These are phyloP conservation scores for Drosophila niveifrons DNA, from an alignment of 2,888 invertebrate species.

Conservation along the genomic window DNA sequence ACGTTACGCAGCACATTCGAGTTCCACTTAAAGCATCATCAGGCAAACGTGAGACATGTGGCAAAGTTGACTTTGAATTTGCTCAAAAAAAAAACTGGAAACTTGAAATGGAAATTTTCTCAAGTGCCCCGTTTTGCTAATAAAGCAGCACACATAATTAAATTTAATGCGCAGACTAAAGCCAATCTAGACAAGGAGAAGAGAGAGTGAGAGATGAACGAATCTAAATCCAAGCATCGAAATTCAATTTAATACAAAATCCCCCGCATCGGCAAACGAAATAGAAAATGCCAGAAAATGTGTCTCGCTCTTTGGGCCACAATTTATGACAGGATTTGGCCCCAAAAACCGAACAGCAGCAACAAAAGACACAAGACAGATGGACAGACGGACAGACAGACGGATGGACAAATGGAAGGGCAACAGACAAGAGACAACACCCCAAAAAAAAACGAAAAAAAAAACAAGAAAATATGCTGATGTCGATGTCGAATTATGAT, in stretches of 20 bases:
- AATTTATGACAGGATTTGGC: conserved; percentile 78
- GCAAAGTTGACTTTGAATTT: conserved; percentile 21
- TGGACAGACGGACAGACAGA: not conserved
- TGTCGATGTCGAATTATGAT: conserved; percentile 81
- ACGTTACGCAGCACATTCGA: conserved; percentile 73
- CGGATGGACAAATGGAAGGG: not conserved
- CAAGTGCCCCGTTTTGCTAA: conserved; percentile 50
- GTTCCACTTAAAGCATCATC: conserved; percentile 72
- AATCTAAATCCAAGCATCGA: conserved; percentile 70
- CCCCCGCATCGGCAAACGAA: conserved; percentile 68
- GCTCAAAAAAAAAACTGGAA: conserved; percentile 12
- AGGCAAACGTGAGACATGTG: not conserved
- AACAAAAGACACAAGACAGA: conserved; percentile 4
- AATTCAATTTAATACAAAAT: conserved; percentile 80
- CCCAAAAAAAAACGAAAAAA: conserved; percentile 36
- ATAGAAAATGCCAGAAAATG: conserved; percentile 75
- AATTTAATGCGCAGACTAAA: conserved; percentile 68
- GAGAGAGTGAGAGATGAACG: not conserved
- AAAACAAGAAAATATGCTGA: conserved; percentile 70
- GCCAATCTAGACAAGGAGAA: conserved; percentile 25
- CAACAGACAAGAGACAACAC: conserved; percentile 59
- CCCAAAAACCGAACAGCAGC: conserved; percentile 34
- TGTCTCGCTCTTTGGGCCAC: conserved; percentile 59
- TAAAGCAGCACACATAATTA: conserved; percentile 70
- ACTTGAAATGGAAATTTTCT: conserved; percentile 36